These are phyloP conservation scores for Oxycera nigricornis DNA, from an alignment of 2,888 invertebrate species.

Conservation along the genomic window DNA sequence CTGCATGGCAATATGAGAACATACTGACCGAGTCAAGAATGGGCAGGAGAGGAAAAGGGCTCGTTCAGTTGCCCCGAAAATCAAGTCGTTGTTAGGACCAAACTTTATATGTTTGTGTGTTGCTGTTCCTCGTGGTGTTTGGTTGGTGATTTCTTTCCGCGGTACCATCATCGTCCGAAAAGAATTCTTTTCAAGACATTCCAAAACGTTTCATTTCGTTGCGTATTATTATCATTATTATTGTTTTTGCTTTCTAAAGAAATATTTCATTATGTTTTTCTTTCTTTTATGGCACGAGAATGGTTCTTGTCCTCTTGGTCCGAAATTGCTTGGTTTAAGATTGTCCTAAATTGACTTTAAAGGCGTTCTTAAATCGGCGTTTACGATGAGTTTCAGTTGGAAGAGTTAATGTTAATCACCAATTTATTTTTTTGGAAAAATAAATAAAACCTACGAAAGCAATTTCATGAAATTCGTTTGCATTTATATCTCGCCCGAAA, in stretches of 20 bases:
- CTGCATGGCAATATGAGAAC: background rate
- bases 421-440: no score
- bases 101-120: no score
- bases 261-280: slow-evolving; percentile 1
- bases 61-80: background rate
- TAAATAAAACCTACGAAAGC: no score
- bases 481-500: no score
- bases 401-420: no score
- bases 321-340: no score
- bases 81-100: background rate
- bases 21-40: background rate
- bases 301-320: no score
- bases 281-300: background rate
- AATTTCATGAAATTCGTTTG: no score
- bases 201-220: slow-evolving; percentile 7
- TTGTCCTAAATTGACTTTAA: no score
- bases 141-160: background rate
- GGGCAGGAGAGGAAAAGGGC: background rate
- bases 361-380: no score
- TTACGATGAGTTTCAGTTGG: no score
- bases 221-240: background rate
- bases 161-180: background rate
- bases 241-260: slow-evolving; percentile 26
- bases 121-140: no score
- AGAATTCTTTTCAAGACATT: slow-evolving; percentile 14